Evolutionary conservation across 2,888 invertebrate genomes (phyloP).

Genomic region (Prenolepis imparis): DNA sequence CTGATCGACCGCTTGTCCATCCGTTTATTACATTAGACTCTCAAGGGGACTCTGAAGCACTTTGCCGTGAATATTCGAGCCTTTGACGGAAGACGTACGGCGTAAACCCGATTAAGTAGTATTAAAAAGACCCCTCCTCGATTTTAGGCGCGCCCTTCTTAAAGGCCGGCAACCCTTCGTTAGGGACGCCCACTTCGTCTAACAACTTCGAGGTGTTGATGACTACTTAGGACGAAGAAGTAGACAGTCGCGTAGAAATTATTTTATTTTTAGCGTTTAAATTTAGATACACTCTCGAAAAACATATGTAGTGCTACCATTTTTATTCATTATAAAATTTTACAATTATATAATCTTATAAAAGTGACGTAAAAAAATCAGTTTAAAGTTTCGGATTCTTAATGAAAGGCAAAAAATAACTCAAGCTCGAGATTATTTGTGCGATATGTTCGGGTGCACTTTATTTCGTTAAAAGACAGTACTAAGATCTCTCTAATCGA

Average conservation of each 20-base stretch:
- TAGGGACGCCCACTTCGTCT: conserved; percentile 31
- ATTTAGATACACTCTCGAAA: background rate
- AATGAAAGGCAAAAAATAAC: background rate
- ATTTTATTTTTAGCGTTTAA: background rate
- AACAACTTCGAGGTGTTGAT: conserved; percentile 46
- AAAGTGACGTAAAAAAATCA: background rate
- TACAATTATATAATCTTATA: background rate
- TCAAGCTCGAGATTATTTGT: background rate
- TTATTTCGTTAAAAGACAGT: background rate
- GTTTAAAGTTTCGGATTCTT: background rate
- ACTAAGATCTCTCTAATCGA: background rate
- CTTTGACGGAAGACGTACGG: conserved; percentile 58
- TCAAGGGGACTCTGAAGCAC: conserved; percentile 52
- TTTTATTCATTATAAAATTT: background rate
- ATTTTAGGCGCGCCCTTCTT: conserved; percentile 59
- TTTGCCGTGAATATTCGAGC: conserved; percentile 61
- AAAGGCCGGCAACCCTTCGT: conserved; percentile 47
- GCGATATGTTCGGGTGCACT: background rate
- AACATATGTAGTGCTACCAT: background rate
- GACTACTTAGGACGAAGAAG: conserved; percentile 30
- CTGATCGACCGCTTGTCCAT: conserved; percentile 55
- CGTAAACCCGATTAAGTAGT: conserved; percentile 67
- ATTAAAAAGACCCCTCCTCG: conserved; percentile 63
- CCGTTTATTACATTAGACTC: conserved; percentile 61
- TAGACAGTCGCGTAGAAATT: background rate